Percentiles rank a stretch among this genome's conserved stretches.
Conservation (phyloP, 23 tunicate species). For the Botrylloides violaceus region DNA sequence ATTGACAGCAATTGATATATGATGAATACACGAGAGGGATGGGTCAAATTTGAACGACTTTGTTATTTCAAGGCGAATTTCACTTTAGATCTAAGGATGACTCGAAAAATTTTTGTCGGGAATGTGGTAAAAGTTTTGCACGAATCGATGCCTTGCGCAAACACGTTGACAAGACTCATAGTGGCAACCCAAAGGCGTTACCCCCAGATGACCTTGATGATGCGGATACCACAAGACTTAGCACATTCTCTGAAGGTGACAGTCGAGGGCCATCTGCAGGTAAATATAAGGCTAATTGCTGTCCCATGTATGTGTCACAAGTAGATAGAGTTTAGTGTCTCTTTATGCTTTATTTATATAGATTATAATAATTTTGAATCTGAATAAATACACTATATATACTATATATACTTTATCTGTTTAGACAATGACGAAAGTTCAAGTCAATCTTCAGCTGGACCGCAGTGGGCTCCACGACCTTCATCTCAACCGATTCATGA, state of each 20-base stretch:
- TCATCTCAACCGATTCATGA: too few relatives aligned
- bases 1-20: not conserved
- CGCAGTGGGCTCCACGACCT: too few relatives aligned
- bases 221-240: not conserved
- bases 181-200: slow-evolving; percentile 11
- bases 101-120: slow-evolving; percentile 15
- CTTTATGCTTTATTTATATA: too few relatives aligned
- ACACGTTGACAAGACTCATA: slow-evolving; percentile 20
- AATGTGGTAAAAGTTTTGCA: slow-evolving; percentile 17
- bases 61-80: not conserved
- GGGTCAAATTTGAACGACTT: too few relatives aligned
- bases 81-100: slow-evolving; percentile 14
- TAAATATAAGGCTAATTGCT: too few relatives aligned
- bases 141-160: slow-evolving; percentile 7
- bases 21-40: not conserved
- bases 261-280: slow-evolving; percentile 27
- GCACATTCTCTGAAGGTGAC: not conserved
- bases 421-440: too few relatives aligned
- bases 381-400: too few relatives aligned
- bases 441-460: too few relatives aligned
- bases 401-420: too few relatives aligned
- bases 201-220: slow-evolving; percentile 19
- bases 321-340: too few relatives aligned
- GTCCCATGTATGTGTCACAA: too few relatives aligned
- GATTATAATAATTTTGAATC: too few relatives aligned